phyloP scores from a whole-genome alignment of 2,888 invertebrate genomes.

The Candidula unifasciata region DNA sequence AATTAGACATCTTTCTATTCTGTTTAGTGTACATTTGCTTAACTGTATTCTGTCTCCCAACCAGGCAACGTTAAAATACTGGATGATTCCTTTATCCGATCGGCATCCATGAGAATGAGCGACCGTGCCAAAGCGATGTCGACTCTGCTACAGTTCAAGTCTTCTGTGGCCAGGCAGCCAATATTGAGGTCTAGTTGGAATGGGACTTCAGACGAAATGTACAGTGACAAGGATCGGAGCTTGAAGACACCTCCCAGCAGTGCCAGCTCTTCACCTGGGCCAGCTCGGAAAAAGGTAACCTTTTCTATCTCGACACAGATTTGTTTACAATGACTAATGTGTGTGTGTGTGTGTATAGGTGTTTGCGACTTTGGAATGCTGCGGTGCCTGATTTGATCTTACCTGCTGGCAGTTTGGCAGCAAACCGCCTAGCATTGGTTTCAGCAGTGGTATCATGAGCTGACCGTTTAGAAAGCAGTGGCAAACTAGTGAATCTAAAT shows the following conservation, averaged over 20 bases:
- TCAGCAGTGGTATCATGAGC: no score
- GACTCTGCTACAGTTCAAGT: slow-evolving; percentile 63
- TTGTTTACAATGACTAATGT: no score
- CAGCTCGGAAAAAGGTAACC: slow-evolving; percentile 53
- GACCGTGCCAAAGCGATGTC: slow-evolving; percentile 66
- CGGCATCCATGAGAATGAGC: slow-evolving; percentile 62
- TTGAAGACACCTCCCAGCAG: slow-evolving; percentile 63
- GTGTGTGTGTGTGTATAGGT: no score
- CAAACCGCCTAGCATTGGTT: no score
- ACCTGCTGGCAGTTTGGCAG: no score
- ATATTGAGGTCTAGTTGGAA: slow-evolving; percentile 60
- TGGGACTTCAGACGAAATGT: slow-evolving; percentile 60
- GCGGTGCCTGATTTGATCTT: no score
- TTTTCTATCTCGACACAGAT: neutral
- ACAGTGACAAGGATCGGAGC: slow-evolving; percentile 48
- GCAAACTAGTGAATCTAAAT: no score
- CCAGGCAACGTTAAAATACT: slow-evolving; percentile 49
- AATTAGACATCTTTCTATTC: no score
- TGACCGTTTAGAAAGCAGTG: no score
- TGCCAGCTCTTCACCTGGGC: slow-evolving; percentile 59
- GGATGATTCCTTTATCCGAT: slow-evolving; percentile 61
- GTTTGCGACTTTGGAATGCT: no score
- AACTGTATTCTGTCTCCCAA: neutral
- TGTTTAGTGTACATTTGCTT: neutral
- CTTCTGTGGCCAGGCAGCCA: slow-evolving; percentile 60